Conservation (phyloP, 2,888 invertebrate genomes). For the Hirtodrosophila histrioides region DNA sequence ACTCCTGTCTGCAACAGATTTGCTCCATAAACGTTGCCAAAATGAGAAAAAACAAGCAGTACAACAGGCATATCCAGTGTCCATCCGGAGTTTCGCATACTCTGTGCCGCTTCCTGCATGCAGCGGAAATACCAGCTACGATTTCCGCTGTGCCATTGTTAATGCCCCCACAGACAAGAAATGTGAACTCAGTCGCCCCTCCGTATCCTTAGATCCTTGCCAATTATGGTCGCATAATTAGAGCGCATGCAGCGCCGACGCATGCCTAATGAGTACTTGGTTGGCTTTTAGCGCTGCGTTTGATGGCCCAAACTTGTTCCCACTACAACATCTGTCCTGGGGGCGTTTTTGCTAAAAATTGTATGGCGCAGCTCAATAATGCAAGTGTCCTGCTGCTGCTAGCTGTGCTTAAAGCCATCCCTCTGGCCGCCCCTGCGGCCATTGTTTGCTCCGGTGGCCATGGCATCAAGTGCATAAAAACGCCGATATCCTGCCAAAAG, state of each 20-base stretch:
- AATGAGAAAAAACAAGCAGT: constrained; percentile 1
- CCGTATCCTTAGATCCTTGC: constrained; percentile 5
- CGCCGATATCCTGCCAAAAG: constrained; percentile 58
- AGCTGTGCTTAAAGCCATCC: constrained; percentile 11
- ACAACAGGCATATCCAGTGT: constrained; percentile 12
- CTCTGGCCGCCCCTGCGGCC: constrained; percentile 5
- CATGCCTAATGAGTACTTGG: constrained; percentile 69
- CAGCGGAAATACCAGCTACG: constrained; percentile 69
- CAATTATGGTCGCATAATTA: constrained; percentile 62
- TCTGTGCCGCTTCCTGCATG: constrained; percentile 44
- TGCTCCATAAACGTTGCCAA: constrained; percentile 36
- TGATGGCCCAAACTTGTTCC: constrained; percentile 44
- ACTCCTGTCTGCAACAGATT: constrained; percentile 30
- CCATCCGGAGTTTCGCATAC: constrained; percentile 41
- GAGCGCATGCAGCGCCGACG: constrained; percentile 54
- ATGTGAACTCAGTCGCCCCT: background rate
- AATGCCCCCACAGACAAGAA: constrained; percentile 4
- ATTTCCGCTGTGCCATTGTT: constrained; percentile 52
- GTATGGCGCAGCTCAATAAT: constrained; percentile 53
- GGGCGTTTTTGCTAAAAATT: constrained; percentile 47
- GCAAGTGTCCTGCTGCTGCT: constrained; percentile 29
- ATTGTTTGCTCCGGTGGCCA: constrained; percentile 51
- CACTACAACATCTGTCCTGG: constrained; percentile 12
- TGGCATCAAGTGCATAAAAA: constrained; percentile 58
- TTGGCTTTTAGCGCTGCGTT: constrained; percentile 60